Percentiles rank a stretch among this genome's conserved stretches.
Evolutionary conservation across 2,113 vertebrate species (phyloP).

Genomic region (Apteryx mantelli): DNA sequence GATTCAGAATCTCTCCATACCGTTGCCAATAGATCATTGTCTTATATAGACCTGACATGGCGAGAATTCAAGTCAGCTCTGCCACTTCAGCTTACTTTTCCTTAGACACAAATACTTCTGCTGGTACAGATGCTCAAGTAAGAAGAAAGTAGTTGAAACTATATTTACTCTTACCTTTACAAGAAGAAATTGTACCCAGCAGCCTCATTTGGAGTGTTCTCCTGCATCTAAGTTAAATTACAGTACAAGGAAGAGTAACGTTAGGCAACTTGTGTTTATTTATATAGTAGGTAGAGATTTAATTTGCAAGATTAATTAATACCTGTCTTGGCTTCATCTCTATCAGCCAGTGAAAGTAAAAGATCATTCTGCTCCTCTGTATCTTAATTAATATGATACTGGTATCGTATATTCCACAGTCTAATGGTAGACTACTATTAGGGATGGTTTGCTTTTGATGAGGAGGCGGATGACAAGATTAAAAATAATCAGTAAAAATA

Average conservation of each 20-base stretch:
- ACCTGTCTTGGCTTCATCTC: background rate
- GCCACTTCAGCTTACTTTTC: background rate
- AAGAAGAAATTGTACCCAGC: background rate
- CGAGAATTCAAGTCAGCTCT: background rate
- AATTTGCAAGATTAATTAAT: background rate
- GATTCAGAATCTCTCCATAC: background rate
- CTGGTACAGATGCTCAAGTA: background rate
- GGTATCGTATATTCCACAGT: background rate
- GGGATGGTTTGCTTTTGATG: background rate
- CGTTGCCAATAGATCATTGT: background rate
- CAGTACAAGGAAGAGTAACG: background rate
- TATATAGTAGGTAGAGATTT: background rate
- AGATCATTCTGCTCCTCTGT: background rate
- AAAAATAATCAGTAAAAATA: background rate
- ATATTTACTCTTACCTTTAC: background rate
- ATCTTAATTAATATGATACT: background rate
- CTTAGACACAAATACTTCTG: background rate
- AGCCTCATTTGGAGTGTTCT: background rate
- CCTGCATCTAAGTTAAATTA: background rate
- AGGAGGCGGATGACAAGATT: background rate
- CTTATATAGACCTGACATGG: too few species aligned
- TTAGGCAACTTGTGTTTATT: conserved; percentile 1
- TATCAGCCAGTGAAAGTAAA: background rate
- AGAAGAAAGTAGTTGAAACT: background rate
- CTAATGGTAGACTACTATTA: background rate